These are phyloP conservation scores for Chaetorhynchus papuensis DNA, from an alignment of 2,113 vertebrate species.

Conservation along the genomic window DNA sequence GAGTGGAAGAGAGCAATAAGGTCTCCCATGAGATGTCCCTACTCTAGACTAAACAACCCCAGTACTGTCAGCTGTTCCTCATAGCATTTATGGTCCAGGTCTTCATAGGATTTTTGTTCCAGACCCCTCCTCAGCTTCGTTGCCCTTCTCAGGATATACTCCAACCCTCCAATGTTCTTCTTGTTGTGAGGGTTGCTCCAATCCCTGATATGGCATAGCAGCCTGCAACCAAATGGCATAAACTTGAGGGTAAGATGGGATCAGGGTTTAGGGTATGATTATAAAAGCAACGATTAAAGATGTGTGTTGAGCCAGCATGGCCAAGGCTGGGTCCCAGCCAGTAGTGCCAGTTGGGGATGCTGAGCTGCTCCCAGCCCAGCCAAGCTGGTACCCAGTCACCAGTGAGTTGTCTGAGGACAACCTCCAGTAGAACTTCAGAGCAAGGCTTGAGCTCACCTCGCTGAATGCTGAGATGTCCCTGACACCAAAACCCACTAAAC, in stretches of 20 bases:
- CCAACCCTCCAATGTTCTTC: background rate
- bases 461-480: background rate
- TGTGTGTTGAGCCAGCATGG: background rate
- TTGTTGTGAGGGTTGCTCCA: background rate
- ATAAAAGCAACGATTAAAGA: background rate
- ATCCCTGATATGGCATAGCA: fast-evolving
- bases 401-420: background rate
- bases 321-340: background rate
- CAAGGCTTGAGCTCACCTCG: background rate
- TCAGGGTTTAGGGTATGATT: background rate
- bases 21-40: background rate
- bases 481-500: background rate
- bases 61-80: background rate
- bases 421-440: background rate
- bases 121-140: background rate
- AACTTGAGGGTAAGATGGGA: fast-evolving
- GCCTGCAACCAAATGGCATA: too few relatives aligned
- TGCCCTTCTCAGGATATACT: background rate
- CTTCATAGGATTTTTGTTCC: background rate
- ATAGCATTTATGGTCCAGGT: background rate
- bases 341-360: fast-evolving
- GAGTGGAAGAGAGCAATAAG: background rate
- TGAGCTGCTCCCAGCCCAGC: background rate
- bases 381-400: background rate
- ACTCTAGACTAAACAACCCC: background rate